Conservation (phyloP, 2,113 vertebrate species). For the Hippocampus abdominalis region DNA sequence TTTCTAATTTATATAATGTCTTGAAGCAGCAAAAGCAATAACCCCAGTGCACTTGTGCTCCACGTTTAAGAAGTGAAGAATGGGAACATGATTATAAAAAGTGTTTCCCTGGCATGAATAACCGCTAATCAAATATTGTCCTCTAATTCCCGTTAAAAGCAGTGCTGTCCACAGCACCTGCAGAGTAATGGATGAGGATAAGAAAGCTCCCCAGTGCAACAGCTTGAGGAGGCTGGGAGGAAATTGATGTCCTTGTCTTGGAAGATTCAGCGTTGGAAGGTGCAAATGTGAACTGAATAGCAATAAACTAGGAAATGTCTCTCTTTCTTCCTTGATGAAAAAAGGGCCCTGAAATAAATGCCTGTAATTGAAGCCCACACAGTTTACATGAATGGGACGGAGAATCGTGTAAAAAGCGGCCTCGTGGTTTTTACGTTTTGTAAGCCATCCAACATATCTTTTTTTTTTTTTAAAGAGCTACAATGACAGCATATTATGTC, state of each 20-base stretch:
- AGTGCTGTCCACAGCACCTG: constrained; percentile 18
- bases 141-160: constrained; percentile 50
- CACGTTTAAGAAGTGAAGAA: constrained; percentile 35
- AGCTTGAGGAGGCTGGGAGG: constrained; percentile 20
- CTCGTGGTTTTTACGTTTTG: not conserved
- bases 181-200: constrained; percentile 50
- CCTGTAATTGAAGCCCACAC: constrained; percentile 9
- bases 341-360: constrained; percentile 14
- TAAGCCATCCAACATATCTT: not conserved
- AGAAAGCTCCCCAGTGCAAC: constrained; percentile 29
- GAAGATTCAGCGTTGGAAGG: constrained; percentile 9
- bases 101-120: constrained; percentile 47
- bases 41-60: constrained; percentile 14
- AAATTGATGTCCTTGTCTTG: constrained; percentile 48
- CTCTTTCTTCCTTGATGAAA: constrained; percentile 15
- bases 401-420: not conserved
- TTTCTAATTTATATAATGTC: not conserved
- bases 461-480: too few species aligned
- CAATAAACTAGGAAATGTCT: constrained; percentile 24
- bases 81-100: constrained; percentile 35
- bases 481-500: not conserved
- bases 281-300: constrained; percentile 36
- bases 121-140: constrained; percentile 55
- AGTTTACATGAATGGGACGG: not conserved
- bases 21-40: not conserved